phyloP scores from a whole-genome alignment of 2,888 invertebrate genomes.

The Brachyptera risi region DNA sequence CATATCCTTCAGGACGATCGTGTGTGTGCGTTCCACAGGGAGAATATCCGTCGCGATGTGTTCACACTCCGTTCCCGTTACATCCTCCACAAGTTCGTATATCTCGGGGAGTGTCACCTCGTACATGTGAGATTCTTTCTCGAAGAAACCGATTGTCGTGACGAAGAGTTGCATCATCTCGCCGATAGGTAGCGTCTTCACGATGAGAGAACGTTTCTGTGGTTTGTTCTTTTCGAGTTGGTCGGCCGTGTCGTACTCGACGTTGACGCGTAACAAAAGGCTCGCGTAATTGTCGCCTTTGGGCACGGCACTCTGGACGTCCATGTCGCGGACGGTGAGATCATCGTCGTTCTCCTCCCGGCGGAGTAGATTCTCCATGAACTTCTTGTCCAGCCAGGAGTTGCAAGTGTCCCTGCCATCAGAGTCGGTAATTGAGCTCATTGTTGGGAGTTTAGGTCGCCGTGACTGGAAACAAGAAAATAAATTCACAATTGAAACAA shows the following conservation, averaged over 20 bases:
- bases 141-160: conserved; percentile 19
- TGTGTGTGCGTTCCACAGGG: background rate
- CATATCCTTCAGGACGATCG: conserved; percentile 28
- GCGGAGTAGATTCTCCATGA: conserved; percentile 19
- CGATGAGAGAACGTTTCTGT: conserved; percentile 16
- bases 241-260: conserved; percentile 8
- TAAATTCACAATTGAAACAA: no score
- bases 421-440: no score
- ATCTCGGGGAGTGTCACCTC: conserved; percentile 18
- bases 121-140: conserved; percentile 25
- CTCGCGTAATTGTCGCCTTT: conserved; percentile 28
- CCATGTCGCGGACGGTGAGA: background rate
- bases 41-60: conserved; percentile 1
- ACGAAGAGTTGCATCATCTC: conserved; percentile 25
- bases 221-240: no score
- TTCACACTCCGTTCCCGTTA: background rate
- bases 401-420: background rate
- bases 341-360: conserved; percentile 5
- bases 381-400: conserved; percentile 14
- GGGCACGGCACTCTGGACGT: conserved; percentile 13
- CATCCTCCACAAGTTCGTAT: conserved; percentile 1
- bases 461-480: no score
- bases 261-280: conserved; percentile 18
- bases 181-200: conserved; percentile 26
- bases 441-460: no score